A percentile compares a stretch with the other conserved stretches of the same genome.
Conservation (phyloP, 2,797 vertebrate genomes). For the Paguma larvata region DNA sequence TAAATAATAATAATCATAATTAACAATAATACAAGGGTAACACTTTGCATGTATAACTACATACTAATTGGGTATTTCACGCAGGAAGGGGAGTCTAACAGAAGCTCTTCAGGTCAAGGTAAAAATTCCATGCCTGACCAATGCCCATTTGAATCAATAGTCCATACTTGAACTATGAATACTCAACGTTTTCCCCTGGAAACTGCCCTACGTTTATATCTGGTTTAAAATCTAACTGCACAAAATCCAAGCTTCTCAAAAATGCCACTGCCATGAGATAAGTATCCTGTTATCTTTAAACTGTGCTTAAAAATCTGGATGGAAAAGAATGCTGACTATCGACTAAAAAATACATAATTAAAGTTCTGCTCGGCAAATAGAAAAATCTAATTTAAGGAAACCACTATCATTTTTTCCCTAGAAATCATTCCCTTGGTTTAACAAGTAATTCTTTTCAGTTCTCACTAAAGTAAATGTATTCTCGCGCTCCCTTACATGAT, state of each 20-base stretch:
- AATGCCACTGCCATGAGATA: slow-evolving; percentile 25
- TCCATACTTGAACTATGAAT: neutral
- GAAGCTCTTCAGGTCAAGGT: too few species aligned
- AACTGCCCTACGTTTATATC: neutral
- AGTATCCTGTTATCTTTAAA: slow-evolving; percentile 66
- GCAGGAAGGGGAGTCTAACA: neutral
- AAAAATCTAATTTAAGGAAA: slow-evolving; percentile 78
- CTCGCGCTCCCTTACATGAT: slow-evolving; percentile 46
- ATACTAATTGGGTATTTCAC: neutral
- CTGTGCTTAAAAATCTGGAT: slow-evolving; percentile 49
- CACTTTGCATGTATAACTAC: neutral
- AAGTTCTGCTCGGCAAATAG: slow-evolving; percentile 73
- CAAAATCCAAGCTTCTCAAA: neutral
- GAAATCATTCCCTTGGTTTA: slow-evolving; percentile 72
- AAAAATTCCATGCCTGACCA: neutral
- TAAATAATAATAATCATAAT: neutral
- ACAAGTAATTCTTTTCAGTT: slow-evolving; percentile 68
- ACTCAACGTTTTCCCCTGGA: neutral
- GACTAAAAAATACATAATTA: slow-evolving; percentile 74
- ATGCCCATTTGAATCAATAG: neutral
- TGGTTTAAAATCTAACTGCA: neutral
- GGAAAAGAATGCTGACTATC: slow-evolving; percentile 65
- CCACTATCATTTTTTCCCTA: neutral
- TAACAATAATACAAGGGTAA: neutral
- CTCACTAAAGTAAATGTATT: slow-evolving; percentile 64